Percentiles rank a stretch among this genome's conserved stretches.
These are phyloP conservation scores for Lepidonotus clava DNA, from an alignment of 2,888 invertebrate genomes.

Conservation along the genomic window DNA sequence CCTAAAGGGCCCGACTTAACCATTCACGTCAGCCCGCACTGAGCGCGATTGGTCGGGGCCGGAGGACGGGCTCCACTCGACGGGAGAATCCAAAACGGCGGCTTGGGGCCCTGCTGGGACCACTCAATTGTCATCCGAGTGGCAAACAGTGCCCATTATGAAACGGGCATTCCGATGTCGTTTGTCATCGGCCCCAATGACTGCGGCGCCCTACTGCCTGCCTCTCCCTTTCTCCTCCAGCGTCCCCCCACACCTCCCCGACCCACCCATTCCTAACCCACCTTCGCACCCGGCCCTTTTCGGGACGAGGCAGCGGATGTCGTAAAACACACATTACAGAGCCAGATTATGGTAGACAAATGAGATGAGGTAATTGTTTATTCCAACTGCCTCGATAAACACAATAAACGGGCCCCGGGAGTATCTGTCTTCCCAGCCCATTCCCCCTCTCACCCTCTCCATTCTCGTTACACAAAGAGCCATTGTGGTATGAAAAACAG, in stretches of 20 bases:
- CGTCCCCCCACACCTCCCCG: background rate
- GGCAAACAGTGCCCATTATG: conserved; percentile 42
- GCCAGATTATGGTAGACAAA: conserved; percentile 39
- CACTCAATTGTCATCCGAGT: conserved; percentile 46
- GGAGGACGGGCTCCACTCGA: background rate
- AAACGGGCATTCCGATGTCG: conserved; percentile 25
- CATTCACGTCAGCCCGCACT: background rate
- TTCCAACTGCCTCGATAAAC: conserved; percentile 52
- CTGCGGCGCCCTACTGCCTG: background rate
- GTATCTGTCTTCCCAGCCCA: conserved; percentile 16
- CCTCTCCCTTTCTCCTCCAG: background rate
- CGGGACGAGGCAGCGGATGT: background rate
- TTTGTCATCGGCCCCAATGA: conserved; percentile 33
- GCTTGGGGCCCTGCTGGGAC: conserved; percentile 28
- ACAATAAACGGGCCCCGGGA: conserved; percentile 42
- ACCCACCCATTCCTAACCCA: background rate
- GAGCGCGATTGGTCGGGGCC: background rate
- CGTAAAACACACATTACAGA: conserved; percentile 34
- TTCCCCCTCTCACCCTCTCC: background rate
- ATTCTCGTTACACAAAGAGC: background rate
- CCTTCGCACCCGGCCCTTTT: too few species aligned
- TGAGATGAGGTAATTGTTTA: conserved; percentile 53
- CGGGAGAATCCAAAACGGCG: conserved; percentile 24
- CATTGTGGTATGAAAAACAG: background rate
- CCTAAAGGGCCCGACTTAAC: background rate